Base-by-base conservation (phyloP, 1,140 invertebrate genomes). In the Popillia japonica region DNA sequence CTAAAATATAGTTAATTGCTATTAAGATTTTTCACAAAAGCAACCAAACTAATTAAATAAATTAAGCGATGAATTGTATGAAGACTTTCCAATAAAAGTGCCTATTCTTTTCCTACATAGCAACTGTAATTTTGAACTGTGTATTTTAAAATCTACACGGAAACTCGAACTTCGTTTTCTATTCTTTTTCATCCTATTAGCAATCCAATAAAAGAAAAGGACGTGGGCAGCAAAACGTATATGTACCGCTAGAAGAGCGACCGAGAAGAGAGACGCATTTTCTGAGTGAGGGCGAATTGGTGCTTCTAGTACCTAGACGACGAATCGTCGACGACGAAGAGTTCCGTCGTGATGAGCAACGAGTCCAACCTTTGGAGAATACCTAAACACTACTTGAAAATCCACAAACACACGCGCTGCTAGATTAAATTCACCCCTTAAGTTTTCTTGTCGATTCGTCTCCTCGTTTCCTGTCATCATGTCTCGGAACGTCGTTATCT, bases 371-470 rank as follows among this genome's bases (percentile, higher is more conserved):
- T 78, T 78, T 77, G 22, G 81, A 80, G 85, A 86, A 86, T 86
- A 86, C 84, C 82, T 82, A 86, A 85, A 86, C 83, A 85, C 84
- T 84, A 85, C 84, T 86, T 84, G 84, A 84, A 84, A 86, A 86
- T 84, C 85, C 83, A 83, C 83, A 83, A 83, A 84, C 83, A 85
- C 79, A 78, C 78, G 77, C 82, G 79, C 78, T 76, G 80, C 81
- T 80, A 85, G 85, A 86, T 85, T 86, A 85, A 86, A 85, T 85
- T 86, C 84, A 79, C 80, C 27, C 83, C 84, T 79, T 79, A 83
- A 85, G 83, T 85, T 85, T 85, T 84, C 82, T 82, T 86, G 83
- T 84, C 85, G 83, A 85, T 84, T 83, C 84, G 84, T 84, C 84
- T 84, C 83, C 84, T 86, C 83, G 84, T 83, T 84, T 84, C 81